These are phyloP conservation scores for Lucilia sericata DNA, from an alignment of 1,140 invertebrate genomes.

Conservation along the genomic window DNA sequence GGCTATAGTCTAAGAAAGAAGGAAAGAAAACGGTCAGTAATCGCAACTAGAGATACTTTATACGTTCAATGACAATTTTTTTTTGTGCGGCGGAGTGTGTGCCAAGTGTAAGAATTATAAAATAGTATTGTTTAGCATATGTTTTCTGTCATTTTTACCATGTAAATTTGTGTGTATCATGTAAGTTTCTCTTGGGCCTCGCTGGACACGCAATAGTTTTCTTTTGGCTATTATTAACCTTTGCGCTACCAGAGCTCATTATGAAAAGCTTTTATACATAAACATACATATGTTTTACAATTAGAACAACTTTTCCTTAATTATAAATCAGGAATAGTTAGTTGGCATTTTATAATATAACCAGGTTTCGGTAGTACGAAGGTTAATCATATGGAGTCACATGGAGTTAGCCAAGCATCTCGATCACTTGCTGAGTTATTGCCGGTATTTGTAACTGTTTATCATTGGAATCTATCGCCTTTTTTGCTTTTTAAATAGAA, in stretches of 20 bases:
- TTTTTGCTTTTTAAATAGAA: background rate
- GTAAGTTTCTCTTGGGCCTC: background rate
- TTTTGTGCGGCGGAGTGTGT: background rate
- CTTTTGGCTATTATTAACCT: background rate
- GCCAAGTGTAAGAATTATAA: conserved; percentile 36
- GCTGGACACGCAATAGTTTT: background rate
- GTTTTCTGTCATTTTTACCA: conserved; percentile 41
- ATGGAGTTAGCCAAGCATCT: no score
- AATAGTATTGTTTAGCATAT: conserved; percentile 43
- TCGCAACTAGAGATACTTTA: conserved; percentile 23
- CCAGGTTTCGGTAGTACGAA: no score
- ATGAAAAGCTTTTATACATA: no score
- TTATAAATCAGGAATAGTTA: no score
- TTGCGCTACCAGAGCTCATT: no score
- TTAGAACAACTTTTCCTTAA: no score
- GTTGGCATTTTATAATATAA: no score
- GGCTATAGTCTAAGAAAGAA: background rate
- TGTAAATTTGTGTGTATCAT: background rate
- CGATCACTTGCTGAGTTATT: background rate
- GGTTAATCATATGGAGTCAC: no score
- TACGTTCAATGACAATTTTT: conserved; percentile 35
- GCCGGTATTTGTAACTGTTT: background rate
- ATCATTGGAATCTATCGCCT: background rate
- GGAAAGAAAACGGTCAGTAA: conserved; percentile 2
- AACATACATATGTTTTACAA: no score